Percentiles rank a stretch among this genome's conserved stretches.
Evolutionary conservation across 2,113 vertebrate species (phyloP).

Genomic region (Osmerus eperlanus): DNA sequence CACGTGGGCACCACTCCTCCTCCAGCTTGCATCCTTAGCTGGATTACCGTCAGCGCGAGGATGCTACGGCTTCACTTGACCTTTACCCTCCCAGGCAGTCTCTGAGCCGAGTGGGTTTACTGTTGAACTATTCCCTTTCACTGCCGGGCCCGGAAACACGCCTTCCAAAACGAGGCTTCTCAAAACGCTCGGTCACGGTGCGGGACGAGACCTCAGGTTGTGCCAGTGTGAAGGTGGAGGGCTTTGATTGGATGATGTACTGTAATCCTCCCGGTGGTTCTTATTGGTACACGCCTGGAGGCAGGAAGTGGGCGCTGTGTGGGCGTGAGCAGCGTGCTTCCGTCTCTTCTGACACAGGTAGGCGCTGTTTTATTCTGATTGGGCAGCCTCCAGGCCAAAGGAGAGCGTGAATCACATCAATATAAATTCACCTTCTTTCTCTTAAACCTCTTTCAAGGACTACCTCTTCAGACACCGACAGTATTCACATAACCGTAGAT

Average conservation of each 20-base stretch:
- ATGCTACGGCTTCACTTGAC: constrained; percentile 35
- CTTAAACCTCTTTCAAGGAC: constrained; percentile 43
- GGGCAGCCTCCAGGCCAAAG: constrained; percentile 48
- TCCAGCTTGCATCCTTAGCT: constrained; percentile 5
- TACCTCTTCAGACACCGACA: constrained; percentile 35
- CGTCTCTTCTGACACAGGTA: constrained; percentile 58
- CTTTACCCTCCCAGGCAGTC: constrained; percentile 30
- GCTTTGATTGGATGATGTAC: constrained; percentile 42
- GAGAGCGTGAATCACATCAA: constrained; percentile 58
- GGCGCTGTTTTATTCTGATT: constrained; percentile 46
- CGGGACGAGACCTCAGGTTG: background rate
- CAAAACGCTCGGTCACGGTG: background rate
- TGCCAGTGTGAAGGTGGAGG: constrained; percentile 47
- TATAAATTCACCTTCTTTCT: constrained; percentile 47
- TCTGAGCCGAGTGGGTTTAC: constrained; percentile 50
- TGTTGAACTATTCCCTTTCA: background rate
- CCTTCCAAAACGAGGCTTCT: background rate
- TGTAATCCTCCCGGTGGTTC: constrained; percentile 38
- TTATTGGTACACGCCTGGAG: constrained; percentile 34
- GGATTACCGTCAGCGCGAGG: constrained; percentile 22
- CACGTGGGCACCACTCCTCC: background rate
- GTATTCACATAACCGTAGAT: constrained; percentile 6
- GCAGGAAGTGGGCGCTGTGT: constrained; percentile 22
- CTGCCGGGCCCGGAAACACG: background rate
- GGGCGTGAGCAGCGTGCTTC: constrained; percentile 35